Base-by-base conservation (phyloP, 1,140 invertebrate genomes). In the Daktulosphaira vitifoliae region DNA sequence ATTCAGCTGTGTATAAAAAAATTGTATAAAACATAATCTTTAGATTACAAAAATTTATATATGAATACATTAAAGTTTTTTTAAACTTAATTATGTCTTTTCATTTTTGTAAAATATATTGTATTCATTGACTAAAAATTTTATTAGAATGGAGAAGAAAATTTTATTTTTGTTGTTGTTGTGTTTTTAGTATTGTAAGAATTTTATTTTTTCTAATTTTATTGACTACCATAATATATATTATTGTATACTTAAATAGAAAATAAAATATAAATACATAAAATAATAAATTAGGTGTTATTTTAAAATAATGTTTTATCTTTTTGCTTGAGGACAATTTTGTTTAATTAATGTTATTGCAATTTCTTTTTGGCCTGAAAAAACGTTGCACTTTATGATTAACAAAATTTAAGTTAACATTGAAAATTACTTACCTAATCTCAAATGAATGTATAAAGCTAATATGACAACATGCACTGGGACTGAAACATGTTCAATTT, bases 391-490 rank as follows among this genome's bases (percentile, higher is more conserved):
- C n/a, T n/a, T n/a, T n/a, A n/a, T n/a, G n/a, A n/a, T n/a, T n/a
- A n/a, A n/a, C n/a, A n/a, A n/a, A n/a, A 51, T 42, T 67, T 59
- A 26, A 9, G 6, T 8, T 4, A 53, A 52, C 23, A 1, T 42
- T 13, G 15, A 2, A 38, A 25, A 18, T 15, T 56, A 46, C 38
- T 66, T 38, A 68, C 87, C 83, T 77, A 84, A 74, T 76, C 84
- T 79, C 26, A 86, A 71, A 74, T 89, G 84, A 70, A 88, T 82
- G 70, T 87, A 88, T 37, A 88, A 76, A 15, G 84, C 82, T 46
- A 89, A 72, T 75, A 85, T 82, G 50, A 86, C 77, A 9, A 87
- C 82, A 70, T 88, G 86, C 67, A 81, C 79, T n/a, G 86, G 84
- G 67, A 88, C 78, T 70, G 81, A 80, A 68, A 79, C 80, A n/a